A percentile compares a stretch with the other conserved stretches of the same genome.
phyloP scores from a whole-genome alignment of 64 coral and sea anemone genomes.

The Montipora sp. region DNA sequence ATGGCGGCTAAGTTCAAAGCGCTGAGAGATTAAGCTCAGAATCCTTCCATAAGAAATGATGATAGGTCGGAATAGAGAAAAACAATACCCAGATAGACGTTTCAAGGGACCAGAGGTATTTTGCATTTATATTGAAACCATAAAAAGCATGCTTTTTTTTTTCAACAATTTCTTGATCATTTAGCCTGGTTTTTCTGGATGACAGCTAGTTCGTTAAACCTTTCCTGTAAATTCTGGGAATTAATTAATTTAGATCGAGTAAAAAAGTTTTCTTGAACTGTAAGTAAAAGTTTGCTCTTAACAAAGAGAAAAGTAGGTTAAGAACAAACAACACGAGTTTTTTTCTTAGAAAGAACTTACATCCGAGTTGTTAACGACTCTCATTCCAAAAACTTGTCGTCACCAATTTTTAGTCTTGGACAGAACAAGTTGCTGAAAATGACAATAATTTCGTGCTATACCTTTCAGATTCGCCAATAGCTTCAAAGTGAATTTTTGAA shows the following conservation, averaged over 20 bases:
- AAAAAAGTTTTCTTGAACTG: background rate
- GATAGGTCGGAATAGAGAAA: background rate
- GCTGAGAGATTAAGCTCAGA: background rate
- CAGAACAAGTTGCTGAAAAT: background rate
- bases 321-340: background rate
- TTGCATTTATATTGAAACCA: constrained; percentile 7
- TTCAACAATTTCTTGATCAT: background rate
- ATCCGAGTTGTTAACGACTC: no score
- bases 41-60: background rate
- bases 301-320: constrained; percentile 1
- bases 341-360: background rate
- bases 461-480: background rate
- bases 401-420: background rate
- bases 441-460: background rate
- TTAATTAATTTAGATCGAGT: background rate
- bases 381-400: no score
- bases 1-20: constrained; percentile 13
- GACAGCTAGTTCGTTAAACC: no score
- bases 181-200: background rate
- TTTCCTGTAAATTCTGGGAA: no score
- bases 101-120: background rate
- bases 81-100: background rate
- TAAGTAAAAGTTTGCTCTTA: background rate
- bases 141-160: background rate
- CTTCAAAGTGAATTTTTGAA: background rate